These are phyloP conservation scores for Dermochelys coriacea DNA, from an alignment of 2,797 vertebrate genomes.

Conservation along the genomic window DNA sequence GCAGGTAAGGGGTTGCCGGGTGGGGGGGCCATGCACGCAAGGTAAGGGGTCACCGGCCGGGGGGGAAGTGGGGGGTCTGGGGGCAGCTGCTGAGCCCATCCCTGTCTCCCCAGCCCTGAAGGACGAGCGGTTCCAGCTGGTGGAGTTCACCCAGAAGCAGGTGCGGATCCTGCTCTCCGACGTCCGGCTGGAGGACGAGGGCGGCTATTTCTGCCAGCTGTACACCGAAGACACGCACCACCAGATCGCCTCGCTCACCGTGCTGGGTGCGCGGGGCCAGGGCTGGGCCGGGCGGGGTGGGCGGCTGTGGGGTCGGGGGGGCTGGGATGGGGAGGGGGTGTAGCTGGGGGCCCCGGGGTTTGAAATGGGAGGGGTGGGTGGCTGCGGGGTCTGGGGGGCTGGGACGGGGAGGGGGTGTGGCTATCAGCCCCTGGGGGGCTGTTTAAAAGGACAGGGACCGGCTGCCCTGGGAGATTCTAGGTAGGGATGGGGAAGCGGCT, in stretches of 20 bases:
- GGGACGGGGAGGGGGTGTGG: no score
- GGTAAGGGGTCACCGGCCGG: not conserved
- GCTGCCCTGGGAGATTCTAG: no score
- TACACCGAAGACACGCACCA: slow-evolving; percentile 93
- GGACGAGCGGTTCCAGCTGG: slow-evolving; percentile 93
- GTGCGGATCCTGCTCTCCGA: slow-evolving; percentile 90
- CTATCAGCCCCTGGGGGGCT: no score
- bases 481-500: not conserved
- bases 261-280: slow-evolving; percentile 66
- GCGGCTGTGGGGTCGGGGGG: no score
- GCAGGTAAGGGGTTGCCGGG: no score
- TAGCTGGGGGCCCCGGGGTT: not conserved
- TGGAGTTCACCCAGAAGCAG: slow-evolving; percentile 88
- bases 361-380: no score
- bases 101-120: slow-evolving; percentile 84
- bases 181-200: slow-evolving; percentile 91
- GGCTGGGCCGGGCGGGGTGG: not conserved
- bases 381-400: no score
- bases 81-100: not conserved
- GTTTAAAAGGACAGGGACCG: no score
- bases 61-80: not conserved
- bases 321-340: not conserved
- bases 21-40: slow-evolving; percentile 14
- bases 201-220: slow-evolving; percentile 95
- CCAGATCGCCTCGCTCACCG: slow-evolving; percentile 91